Conservation (phyloP, 1,140 invertebrate genomes). For the Lutraria rhynchaena region DNA sequence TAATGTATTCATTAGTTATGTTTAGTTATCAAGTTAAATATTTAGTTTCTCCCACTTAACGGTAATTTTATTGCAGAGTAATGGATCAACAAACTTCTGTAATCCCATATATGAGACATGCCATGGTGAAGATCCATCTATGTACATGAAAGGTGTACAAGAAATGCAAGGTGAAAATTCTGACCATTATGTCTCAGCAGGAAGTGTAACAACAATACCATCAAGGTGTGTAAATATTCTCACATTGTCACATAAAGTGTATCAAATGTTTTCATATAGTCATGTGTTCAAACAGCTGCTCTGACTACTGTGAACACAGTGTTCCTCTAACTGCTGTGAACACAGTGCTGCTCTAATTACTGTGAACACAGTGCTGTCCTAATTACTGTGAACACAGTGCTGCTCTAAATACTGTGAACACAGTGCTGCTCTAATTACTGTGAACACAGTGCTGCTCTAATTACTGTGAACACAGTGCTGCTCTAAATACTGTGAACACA, state of each 20-base stretch:
- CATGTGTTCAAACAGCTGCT: no score
- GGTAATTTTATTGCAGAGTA: neutral
- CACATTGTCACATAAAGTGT: neutral
- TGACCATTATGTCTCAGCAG: slow-evolving; percentile 24
- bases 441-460: no score
- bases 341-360: no score
- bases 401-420: no score
- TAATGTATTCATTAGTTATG: neutral
- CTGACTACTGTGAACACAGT: no score
- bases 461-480: no score
- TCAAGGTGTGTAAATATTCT: neutral
- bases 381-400: no score
- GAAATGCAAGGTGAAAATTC: neutral
- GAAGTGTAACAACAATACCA: neutral
- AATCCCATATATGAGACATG: slow-evolving; percentile 97
- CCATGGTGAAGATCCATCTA: slow-evolving; percentile 60
- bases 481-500: no score
- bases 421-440: no score
- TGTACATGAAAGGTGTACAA: slow-evolving; percentile 32
- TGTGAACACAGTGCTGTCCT: no score
- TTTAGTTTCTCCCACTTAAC: neutral
- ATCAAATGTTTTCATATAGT: neutral
- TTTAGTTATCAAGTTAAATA: neutral
- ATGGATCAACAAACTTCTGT: slow-evolving; percentile 91
- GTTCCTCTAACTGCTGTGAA: no score